Evolutionary conservation across 1,140 invertebrate genomes (phyloP), one percentile per base, ranked within the genome.

Genomic region (Musca vetustissima): DNA sequence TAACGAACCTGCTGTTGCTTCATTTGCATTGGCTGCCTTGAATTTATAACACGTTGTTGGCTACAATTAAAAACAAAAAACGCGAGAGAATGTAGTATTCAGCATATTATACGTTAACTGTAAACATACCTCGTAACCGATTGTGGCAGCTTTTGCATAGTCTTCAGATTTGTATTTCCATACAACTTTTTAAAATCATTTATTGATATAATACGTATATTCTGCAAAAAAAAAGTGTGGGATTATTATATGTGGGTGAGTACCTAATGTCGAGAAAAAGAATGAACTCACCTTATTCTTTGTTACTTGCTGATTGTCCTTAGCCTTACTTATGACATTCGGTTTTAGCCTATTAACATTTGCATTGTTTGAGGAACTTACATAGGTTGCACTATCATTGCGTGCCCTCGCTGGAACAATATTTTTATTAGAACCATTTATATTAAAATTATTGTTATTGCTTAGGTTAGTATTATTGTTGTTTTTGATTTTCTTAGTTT

Each of bases 161-260:
- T 69, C 67, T 80, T 80, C 14, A 75, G 36, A 43, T 75, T 75
- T 66, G 70, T 76, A 70, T 76, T 75, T 17, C 49, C 70, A 50
- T 75, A 78, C 4, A 80, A 72, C 50, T 80, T 80, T 49, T 80
- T 80, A 25, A 80, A 81, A 70, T 81, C 79, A 36, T 74, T 81
- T 64, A 81, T 70, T 48, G 79, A 81, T 64, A 81, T 79, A 61
- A 81, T 81, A 61, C 78, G 73, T 72, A 81, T 78, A 70, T 78
- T 80, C 79, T 80, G 52, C 2, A 48, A 32, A 68, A 61, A 57
- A 25, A 32, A 8, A 0, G 21, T 13, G 4, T 11, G 13, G 36
- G n/a, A n/a, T n/a, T n/a, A n/a, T n/a, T n/a, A n/a, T n/a, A n/a
- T n/a, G n/a, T n/a, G n/a, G n/a, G n/a, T n/a, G n/a, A n/a, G n/a